Evolutionary conservation across 2,888 invertebrate genomes (phyloP).

Genomic region (Mellilla xanthometata): DNA sequence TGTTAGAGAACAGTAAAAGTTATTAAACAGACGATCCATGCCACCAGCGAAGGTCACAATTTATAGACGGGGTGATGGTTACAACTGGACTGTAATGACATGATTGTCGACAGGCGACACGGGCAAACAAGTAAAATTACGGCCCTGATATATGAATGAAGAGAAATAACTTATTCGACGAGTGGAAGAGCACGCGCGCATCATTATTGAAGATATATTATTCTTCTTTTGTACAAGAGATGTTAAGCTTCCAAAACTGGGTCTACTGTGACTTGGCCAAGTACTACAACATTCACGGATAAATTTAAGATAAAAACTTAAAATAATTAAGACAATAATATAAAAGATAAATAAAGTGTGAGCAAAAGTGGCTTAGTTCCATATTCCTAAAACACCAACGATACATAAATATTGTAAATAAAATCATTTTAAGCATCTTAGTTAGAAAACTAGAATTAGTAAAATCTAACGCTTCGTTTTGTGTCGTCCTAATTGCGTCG

Average conservation of each 20-base stretch:
- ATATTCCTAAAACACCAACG: too few species aligned
- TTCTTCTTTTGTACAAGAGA: too few species aligned
- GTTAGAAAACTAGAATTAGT: slow-evolving; percentile 3
- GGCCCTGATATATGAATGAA: slow-evolving; percentile 68
- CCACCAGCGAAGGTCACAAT: slow-evolving; percentile 75
- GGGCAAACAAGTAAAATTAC: slow-evolving; percentile 75
- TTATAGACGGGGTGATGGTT: slow-evolving; percentile 70
- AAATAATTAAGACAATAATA: too few species aligned
- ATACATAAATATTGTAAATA: too few species aligned
- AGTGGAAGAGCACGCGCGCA: slow-evolving; percentile 65
- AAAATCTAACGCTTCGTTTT: slow-evolving; percentile 12
- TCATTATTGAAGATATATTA: slow-evolving; percentile 54
- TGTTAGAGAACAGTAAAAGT: slow-evolving; percentile 55
- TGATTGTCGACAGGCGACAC: slow-evolving; percentile 75
- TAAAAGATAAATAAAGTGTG: too few species aligned
- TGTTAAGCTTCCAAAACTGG: too few species aligned
- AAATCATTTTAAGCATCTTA: too few species aligned
- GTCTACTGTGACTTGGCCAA: too few species aligned
- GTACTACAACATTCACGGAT: too few species aligned
- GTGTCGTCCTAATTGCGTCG: slow-evolving; percentile 23
- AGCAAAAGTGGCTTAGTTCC: too few species aligned
- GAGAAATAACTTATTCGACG: slow-evolving; percentile 21
- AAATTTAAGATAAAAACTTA: too few species aligned
- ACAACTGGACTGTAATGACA: slow-evolving; percentile 75
- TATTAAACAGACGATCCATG: slow-evolving; percentile 66